A percentile compares a stretch with the other conserved stretches of the same genome.
Conservation (phyloP, 1,140 invertebrate genomes). For the Drosophila mauritiana region DNA sequence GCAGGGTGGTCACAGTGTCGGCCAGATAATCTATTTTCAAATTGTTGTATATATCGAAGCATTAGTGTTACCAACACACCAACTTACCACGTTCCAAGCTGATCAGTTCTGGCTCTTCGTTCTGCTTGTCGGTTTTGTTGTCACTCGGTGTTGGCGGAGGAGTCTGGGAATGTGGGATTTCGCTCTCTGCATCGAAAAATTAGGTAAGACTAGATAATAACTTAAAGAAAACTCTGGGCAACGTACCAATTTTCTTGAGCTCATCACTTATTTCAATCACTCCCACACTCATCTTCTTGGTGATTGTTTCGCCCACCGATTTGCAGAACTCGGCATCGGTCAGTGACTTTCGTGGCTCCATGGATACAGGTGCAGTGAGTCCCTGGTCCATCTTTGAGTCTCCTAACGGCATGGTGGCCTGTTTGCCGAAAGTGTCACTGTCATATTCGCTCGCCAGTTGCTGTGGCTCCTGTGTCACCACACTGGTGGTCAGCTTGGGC, state of each 20-base stretch:
- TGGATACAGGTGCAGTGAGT: conserved; percentile 54
- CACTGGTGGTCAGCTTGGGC: conserved; percentile 62
- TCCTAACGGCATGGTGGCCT: conserved; percentile 46
- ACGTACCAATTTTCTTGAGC: conserved; percentile 70
- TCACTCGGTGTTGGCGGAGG: conserved; percentile 83
- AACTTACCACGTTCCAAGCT: conserved; percentile 60
- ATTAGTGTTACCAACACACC: not conserved
- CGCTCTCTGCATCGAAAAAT: conserved; percentile 51
- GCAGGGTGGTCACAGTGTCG: conserved; percentile 75
- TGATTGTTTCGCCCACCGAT: conserved; percentile 82
- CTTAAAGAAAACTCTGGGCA: not conserved
- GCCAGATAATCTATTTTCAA: conserved; percentile 57
- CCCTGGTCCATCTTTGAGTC: conserved; percentile 49
- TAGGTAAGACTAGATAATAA: not conserved
- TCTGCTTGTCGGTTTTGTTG: conserved; percentile 72
- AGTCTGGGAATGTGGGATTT: conserved; percentile 83
- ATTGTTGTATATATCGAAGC: not conserved
- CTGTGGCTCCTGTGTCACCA: conserved; percentile 57
- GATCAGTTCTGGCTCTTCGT: conserved; percentile 44
- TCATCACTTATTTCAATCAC: conserved; percentile 80
- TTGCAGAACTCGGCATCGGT: conserved; percentile 84
- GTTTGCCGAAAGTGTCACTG: conserved; percentile 48
- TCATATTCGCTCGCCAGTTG: conserved; percentile 43
- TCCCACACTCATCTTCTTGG: conserved; percentile 84
- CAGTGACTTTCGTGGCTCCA: conserved; percentile 78